A percentile compares a stretch with the other conserved stretches of the same genome.
Evolutionary conservation across 2,113 vertebrate genomes (phyloP).

Genomic region (Amia ocellicauda): DNA sequence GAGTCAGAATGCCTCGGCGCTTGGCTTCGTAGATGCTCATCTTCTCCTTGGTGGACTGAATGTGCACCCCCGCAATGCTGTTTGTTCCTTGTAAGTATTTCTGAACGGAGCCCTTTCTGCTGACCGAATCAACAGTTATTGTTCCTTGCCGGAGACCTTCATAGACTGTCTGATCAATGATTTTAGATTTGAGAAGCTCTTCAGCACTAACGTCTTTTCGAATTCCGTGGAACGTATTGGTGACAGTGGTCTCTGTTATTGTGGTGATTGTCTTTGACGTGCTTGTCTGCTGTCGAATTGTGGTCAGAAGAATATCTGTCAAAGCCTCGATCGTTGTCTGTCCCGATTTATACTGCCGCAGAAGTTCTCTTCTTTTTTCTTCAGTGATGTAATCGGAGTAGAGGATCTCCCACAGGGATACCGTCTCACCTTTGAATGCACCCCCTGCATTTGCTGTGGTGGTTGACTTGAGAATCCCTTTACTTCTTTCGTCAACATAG

Average conservation of each 20-base stretch:
- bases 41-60: slow-evolving; percentile 35
- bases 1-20: slow-evolving; percentile 47
- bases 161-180: slow-evolving; percentile 51
- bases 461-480: neutral
- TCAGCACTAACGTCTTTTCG: slow-evolving; percentile 47
- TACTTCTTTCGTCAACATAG: slow-evolving; percentile 44
- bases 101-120: slow-evolving; percentile 57
- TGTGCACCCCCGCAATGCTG: slow-evolving; percentile 54
- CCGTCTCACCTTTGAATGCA: slow-evolving; percentile 34
- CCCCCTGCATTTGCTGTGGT: slow-evolving; percentile 18
- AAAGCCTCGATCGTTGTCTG: slow-evolving; percentile 31
- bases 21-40: slow-evolving; percentile 48
- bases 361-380: slow-evolving; percentile 38
- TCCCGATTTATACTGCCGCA: slow-evolving; percentile 38
- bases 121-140: slow-evolving; percentile 46
- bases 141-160: slow-evolving; percentile 42
- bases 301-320: slow-evolving; percentile 5
- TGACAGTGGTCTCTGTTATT: neutral
- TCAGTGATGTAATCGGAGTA: slow-evolving; percentile 55
- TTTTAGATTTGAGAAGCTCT: slow-evolving; percentile 56
- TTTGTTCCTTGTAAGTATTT: slow-evolving; percentile 63
- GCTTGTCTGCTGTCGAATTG: slow-evolving; percentile 43
- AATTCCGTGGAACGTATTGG: slow-evolving; percentile 48
- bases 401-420: slow-evolving; percentile 56
- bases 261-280: slow-evolving; percentile 36